phyloP scores from a whole-genome alignment of 2,797 vertebrate species.

The Enteromius treurensis region DNA sequence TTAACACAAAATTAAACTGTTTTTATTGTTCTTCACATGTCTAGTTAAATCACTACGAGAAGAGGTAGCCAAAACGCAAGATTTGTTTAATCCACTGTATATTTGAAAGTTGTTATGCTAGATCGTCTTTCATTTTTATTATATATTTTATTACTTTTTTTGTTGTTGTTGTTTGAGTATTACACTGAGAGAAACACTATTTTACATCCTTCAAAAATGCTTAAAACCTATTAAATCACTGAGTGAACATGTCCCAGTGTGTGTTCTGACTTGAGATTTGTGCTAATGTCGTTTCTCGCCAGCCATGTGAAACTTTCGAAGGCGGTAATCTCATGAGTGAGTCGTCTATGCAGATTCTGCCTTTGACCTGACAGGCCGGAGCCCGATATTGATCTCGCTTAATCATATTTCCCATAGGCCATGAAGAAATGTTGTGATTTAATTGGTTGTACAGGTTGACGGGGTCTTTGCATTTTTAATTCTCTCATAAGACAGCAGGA shows the following conservation, averaged over 20 bases:
- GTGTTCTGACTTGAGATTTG: constrained; percentile 48
- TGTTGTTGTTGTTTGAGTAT: constrained; percentile 52
- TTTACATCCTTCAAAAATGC: constrained; percentile 42
- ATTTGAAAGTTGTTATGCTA: constrained; percentile 81
- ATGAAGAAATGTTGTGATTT: constrained; percentile 33
- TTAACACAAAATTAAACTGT: constrained; percentile 95
- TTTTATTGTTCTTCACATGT: constrained; percentile 92
- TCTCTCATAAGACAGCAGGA: constrained; percentile 3
- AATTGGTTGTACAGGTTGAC: constrained; percentile 36
- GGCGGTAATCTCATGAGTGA: background rate
- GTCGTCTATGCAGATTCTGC: constrained; percentile 36
- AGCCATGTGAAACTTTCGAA: constrained; percentile 12
- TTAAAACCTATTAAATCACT: background rate
- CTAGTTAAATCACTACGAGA: constrained; percentile 91
- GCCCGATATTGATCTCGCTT: constrained; percentile 22
- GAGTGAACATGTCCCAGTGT: constrained; percentile 3
- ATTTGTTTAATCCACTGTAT: constrained; percentile 86
- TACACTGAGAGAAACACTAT: constrained; percentile 69
- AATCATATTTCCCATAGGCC: constrained; percentile 32
- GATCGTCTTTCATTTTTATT: constrained; percentile 61
- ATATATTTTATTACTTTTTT: constrained; percentile 32
- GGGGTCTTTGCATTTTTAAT: constrained; percentile 5
- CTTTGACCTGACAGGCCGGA: constrained; percentile 17
- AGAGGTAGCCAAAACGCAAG: constrained; percentile 85
- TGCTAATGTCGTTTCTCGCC: background rate